phyloP scores from a whole-genome alignment of 2,113 vertebrate species.

The Perognathus longimembris region DNA sequence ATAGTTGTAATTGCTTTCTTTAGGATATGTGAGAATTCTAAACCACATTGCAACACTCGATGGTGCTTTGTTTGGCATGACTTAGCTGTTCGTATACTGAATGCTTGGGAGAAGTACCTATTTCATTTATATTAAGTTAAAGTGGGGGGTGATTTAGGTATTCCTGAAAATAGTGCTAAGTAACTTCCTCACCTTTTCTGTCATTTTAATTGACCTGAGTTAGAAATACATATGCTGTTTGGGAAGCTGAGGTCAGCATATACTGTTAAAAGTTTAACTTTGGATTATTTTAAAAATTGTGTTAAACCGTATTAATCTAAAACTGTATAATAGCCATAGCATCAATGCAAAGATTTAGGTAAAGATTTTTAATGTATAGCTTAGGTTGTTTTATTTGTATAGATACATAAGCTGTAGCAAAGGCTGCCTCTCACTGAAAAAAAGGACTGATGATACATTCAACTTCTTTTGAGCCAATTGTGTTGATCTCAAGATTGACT shows the following conservation, averaged over 20 bases:
- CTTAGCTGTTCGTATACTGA: not conserved
- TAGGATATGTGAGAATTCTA: slow-evolving; percentile 69
- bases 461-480: not conserved
- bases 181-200: not conserved
- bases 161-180: slow-evolving; percentile 28
- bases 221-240: slow-evolving; percentile 37
- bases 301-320: slow-evolving; percentile 46
- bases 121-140: slow-evolving; percentile 33
- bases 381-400: slow-evolving; percentile 40
- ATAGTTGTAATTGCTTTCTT: slow-evolving; percentile 53
- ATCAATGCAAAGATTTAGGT: slow-evolving; percentile 46
- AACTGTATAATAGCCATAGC: slow-evolving; percentile 35
- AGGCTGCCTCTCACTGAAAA: not conserved
- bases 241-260: slow-evolving; percentile 40
- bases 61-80: slow-evolving; percentile 70
- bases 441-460: not conserved
- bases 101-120: not conserved
- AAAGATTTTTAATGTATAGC: slow-evolving; percentile 27
- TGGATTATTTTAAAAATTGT: slow-evolving; percentile 43
- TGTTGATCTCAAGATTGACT: slow-evolving; percentile 55
- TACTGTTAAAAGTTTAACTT: slow-evolving; percentile 56
- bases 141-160: slow-evolving; percentile 37
- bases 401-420: not conserved
- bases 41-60: not conserved
- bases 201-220: slow-evolving; percentile 44